Evolutionary conservation across 2,888 invertebrate genomes (phyloP).

Genomic region (Heliconius cydno): DNA sequence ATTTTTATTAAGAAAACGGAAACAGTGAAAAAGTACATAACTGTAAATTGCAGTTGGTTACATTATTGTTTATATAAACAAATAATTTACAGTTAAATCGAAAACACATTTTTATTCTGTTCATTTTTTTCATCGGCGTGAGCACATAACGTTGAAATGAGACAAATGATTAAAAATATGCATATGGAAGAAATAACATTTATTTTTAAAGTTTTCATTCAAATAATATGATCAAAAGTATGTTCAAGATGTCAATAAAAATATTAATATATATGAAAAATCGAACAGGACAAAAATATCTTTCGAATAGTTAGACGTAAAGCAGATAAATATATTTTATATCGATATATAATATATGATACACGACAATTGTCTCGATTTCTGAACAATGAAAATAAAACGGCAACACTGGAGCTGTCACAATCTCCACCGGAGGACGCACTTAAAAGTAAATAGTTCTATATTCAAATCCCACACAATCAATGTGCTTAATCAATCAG

Average conservation of each 20-base stretch:
- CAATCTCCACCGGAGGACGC: slow-evolving; percentile 12
- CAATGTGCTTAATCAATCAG: slow-evolving; percentile 50
- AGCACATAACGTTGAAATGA: slow-evolving; percentile 29
- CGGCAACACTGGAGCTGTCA: slow-evolving; percentile 15
- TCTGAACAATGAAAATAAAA: slow-evolving; percentile 53
- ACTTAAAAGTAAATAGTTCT: slow-evolving; percentile 29
- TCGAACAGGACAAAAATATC: slow-evolving; percentile 71
- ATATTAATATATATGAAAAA: slow-evolving; percentile 10
- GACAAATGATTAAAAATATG: slow-evolving; percentile 1
- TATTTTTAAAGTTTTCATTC: background rate
- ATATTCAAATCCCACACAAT: slow-evolving; percentile 10
- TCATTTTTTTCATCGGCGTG: slow-evolving; percentile 49
- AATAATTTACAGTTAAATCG: slow-evolving; percentile 74
- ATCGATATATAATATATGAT: slow-evolving; percentile 68
- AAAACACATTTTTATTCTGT: slow-evolving; percentile 71
- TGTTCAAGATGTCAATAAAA: background rate
- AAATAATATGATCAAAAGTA: background rate
- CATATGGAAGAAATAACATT: background rate
- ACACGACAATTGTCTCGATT: slow-evolving; percentile 66
- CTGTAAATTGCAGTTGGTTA: slow-evolving; percentile 82
- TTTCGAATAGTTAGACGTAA: slow-evolving; percentile 71
- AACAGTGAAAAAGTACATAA: slow-evolving; percentile 84
- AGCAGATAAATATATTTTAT: slow-evolving; percentile 78
- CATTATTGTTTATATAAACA: slow-evolving; percentile 76
- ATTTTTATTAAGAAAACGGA: slow-evolving; percentile 84